Evolutionary conservation across 2,888 invertebrate genomes (phyloP).

Genomic region (Lasioglossum lativentre): DNA sequence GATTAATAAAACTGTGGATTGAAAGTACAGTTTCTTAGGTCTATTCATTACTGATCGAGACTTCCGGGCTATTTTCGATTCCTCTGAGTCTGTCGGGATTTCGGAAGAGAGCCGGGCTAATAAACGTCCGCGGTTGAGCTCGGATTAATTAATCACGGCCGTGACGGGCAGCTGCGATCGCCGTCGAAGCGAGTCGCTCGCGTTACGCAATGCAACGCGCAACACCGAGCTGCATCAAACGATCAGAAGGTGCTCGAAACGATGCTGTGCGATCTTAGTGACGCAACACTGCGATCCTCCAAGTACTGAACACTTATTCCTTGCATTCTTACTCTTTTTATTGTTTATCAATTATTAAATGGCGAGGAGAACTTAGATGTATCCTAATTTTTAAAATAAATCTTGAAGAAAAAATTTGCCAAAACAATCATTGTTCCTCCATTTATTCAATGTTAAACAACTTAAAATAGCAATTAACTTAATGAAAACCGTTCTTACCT

Average conservation of each 20-base stretch:
- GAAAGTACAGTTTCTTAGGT: background rate
- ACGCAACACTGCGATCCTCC: background rate
- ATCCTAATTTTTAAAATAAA: too few relatives aligned
- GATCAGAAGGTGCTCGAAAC: background rate
- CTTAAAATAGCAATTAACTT: too few relatives aligned
- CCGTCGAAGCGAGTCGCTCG: conserved; percentile 8
- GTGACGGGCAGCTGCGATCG: conserved; percentile 24
- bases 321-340: background rate
- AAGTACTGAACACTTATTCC: background rate
- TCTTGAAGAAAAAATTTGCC: too few relatives aligned
- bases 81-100: background rate
- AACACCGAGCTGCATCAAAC: background rate
- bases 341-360: too few relatives aligned
- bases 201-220: conserved; percentile 1
- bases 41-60: too few relatives aligned
- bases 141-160: conserved; percentile 44
- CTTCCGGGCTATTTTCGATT: background rate
- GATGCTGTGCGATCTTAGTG: background rate
- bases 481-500: too few relatives aligned
- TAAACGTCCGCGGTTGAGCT: conserved; percentile 13
- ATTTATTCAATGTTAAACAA: too few relatives aligned
- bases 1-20: too few relatives aligned
- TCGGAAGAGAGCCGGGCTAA: background rate
- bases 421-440: too few relatives aligned
- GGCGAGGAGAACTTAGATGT: too few relatives aligned